Percentiles rank a stretch among this genome's conserved stretches.
Conservation (phyloP, 2,113 vertebrate genomes). For the Plecotus auritus region DNA sequence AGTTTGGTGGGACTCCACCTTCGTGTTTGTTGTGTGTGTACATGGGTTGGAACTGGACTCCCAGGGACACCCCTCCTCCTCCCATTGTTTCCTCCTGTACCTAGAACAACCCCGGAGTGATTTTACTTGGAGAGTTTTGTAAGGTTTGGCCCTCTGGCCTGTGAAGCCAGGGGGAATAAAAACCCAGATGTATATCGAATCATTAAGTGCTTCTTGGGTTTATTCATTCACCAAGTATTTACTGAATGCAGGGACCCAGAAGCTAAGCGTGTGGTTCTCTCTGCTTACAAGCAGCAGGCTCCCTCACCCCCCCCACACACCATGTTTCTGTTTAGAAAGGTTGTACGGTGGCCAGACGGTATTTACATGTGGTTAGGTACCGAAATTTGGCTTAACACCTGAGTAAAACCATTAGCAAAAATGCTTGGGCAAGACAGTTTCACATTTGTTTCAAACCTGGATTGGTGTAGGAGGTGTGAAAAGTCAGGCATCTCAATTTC, state of each 20-base stretch:
- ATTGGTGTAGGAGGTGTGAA: neutral
- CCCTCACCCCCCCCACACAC: neutral
- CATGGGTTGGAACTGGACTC: neutral
- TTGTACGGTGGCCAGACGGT: neutral
- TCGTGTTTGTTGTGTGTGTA: neutral
- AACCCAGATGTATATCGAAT: constrained; percentile 33
- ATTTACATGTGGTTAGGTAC: neutral
- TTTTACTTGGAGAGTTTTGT: constrained; percentile 41
- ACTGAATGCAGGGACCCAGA: neutral
- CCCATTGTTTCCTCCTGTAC: neutral
- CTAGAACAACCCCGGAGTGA: neutral
- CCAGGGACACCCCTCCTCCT: neutral
- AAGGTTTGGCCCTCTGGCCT: neutral
- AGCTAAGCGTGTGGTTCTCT: neutral
- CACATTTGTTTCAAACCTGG: neutral
- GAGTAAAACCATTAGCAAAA: constrained; percentile 44
- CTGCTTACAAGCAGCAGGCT: neutral
- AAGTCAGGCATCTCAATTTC: neutral
- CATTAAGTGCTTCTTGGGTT: constrained; percentile 10
- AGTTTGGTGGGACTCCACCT: neutral
- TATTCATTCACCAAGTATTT: constrained; percentile 49
- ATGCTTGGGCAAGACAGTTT: neutral
- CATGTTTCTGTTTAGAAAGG: neutral
- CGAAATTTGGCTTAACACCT: constrained; percentile 12
- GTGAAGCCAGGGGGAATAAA: neutral